These are phyloP conservation scores for Urocitellus parryii DNA, from an alignment of 2,113 vertebrate species.

Conservation along the genomic window DNA sequence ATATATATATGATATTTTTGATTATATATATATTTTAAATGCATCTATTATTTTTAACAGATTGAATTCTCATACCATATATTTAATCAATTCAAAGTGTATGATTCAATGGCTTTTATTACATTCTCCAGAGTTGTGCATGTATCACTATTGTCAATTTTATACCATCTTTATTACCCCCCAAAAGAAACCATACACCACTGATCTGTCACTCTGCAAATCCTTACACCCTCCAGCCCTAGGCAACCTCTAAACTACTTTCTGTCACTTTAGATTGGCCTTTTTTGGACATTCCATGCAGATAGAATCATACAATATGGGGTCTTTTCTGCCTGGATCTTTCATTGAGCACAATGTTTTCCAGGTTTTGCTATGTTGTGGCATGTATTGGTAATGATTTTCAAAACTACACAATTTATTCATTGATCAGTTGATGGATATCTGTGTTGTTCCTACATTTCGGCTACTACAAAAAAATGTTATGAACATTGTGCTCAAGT, in stretches of 20 bases:
- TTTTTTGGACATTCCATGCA: not conserved
- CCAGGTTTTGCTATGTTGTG: not conserved
- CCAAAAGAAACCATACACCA: not conserved
- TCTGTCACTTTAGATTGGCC: not conserved
- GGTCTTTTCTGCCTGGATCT: not conserved
- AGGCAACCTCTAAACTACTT: not conserved
- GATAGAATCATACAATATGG: not conserved
- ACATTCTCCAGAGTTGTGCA: not conserved
- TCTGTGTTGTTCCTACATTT: not conserved
- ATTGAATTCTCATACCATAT: slow-evolving; percentile 32
- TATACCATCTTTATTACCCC: not conserved
- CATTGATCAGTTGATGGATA: not conserved
- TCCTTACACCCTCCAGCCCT: not conserved
- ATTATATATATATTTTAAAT: not conserved
- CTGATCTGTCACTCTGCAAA: not conserved
- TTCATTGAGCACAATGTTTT: not conserved
- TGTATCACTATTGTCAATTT: not conserved
- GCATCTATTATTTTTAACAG: not conserved
- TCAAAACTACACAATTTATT: not conserved
- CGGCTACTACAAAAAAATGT: not conserved
- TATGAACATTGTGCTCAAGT: not conserved
- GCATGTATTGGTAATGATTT: not conserved
- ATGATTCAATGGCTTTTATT: not conserved
- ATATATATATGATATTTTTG: not conserved
- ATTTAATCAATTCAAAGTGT: not conserved